Evolutionary conservation across 1,140 invertebrate genomes (phyloP).

Genomic region (Carposina sasakii): DNA sequence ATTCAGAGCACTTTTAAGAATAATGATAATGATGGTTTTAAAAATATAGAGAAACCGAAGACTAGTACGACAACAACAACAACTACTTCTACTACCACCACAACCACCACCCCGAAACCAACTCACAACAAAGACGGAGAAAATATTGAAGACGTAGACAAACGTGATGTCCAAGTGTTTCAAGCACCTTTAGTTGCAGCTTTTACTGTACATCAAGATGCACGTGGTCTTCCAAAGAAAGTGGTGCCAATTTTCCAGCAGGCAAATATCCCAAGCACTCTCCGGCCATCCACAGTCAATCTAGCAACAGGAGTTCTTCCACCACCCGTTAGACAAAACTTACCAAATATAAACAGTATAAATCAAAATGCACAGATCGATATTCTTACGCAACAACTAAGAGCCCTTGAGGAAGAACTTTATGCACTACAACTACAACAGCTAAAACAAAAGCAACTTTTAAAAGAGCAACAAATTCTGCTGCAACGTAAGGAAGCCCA

Average conservation of each 20-base stretch:
- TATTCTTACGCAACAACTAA: conserved; percentile 62
- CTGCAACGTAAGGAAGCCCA: conserved; percentile 69
- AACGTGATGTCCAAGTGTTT: conserved; percentile 85
- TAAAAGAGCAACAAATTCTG: conserved; percentile 75
- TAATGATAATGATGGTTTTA: conserved; percentile 33
- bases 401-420: conserved; percentile 79
- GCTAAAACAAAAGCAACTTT: conserved; percentile 78
- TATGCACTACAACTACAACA: conserved; percentile 79
- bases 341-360: conserved; percentile 45
- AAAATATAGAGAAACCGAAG: conserved; percentile 36
- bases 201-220: conserved; percentile 88
- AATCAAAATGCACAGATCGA: conserved; percentile 27
- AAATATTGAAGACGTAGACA: conserved; percentile 76
- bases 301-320: conserved; percentile 34
- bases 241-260: conserved; percentile 77
- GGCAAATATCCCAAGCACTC: conserved; percentile 22
- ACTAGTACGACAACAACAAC: conserved; percentile 41
- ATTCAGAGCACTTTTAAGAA: conserved; percentile 40
- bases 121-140: conserved; percentile 77
- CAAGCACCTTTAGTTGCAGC: conserved; percentile 85
- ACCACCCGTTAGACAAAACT: conserved; percentile 26
- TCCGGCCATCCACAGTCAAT: conserved; percentile 12
- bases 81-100: conserved; percentile 67
- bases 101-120: conserved; percentile 74
- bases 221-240: conserved; percentile 80